phyloP scores from a whole-genome alignment of 1,140 invertebrate species.

The Archegozetes longisetosus region DNA sequence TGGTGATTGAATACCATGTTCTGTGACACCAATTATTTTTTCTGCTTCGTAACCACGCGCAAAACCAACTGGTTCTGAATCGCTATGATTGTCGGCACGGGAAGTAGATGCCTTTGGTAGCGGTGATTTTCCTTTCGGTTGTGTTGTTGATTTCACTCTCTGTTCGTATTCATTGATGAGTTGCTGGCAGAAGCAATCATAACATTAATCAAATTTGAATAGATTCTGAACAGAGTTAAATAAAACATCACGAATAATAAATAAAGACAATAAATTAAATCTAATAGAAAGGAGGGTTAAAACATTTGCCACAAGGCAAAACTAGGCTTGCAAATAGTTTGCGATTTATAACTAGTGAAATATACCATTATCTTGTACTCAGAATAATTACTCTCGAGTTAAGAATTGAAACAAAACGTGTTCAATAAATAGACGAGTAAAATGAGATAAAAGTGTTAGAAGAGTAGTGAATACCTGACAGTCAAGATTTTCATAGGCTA shows the following conservation, averaged over 20 bases:
- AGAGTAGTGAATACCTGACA: not conserved
- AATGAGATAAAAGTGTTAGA: not conserved
- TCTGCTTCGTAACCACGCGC: constrained; percentile 47
- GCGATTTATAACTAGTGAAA: too few relatives aligned
- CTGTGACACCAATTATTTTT: constrained; percentile 86
- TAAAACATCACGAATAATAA: too few relatives aligned
- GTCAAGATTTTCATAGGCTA: not conserved
- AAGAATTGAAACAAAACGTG: too few relatives aligned
- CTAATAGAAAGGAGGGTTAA: too few relatives aligned
- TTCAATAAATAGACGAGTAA: too few relatives aligned
- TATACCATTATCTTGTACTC: too few relatives aligned
- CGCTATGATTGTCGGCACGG: not conserved
- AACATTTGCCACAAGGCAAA: too few relatives aligned
- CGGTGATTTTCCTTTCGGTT: not conserved
- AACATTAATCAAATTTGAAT: too few relatives aligned
- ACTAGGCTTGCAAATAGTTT: too few relatives aligned
- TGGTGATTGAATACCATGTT: constrained; percentile 27
- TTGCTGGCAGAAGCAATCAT: too few relatives aligned
- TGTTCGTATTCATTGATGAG: not conserved
- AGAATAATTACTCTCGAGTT: too few relatives aligned
- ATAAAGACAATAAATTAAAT: not conserved
- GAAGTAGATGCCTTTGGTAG: not conserved
- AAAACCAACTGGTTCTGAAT: not conserved
- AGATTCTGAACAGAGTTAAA: too few relatives aligned
- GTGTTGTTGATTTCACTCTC: not conserved